Evolutionary conservation across 2,113 vertebrate species (phyloP).

Genomic region (Numida meleagris): DNA sequence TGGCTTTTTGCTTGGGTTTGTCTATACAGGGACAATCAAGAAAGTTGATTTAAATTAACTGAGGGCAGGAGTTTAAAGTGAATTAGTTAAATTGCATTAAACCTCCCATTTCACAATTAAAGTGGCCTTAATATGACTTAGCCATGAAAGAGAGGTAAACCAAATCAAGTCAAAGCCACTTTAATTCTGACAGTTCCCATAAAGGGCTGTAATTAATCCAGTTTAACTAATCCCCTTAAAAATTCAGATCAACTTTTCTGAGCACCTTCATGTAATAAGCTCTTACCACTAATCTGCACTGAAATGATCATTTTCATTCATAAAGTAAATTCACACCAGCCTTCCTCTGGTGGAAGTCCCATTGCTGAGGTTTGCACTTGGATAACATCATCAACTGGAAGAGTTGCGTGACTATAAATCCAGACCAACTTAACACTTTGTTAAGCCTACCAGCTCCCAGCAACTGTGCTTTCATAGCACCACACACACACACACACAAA

Average conservation of each 20-base stretch:
- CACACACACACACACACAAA: neutral
- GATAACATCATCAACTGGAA: neutral
- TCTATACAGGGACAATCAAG: neutral
- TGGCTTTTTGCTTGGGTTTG: neutral
- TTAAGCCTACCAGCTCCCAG: neutral
- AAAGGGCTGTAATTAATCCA: conserved; percentile 56
- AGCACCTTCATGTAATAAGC: neutral
- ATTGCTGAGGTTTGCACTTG: neutral
- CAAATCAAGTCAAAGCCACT: conserved; percentile 60
- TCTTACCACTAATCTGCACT: neutral
- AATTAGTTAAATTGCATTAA: conserved; percentile 56
- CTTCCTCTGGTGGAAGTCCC: neutral
- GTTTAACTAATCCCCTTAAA: conserved; percentile 57
- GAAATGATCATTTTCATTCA: neutral
- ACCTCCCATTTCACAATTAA: conserved; percentile 12
- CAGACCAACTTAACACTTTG: neutral
- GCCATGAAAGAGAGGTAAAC: conserved; percentile 49
- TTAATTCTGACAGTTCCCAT: conserved; percentile 37
- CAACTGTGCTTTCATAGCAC: neutral
- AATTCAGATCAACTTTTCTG: conserved; percentile 58
- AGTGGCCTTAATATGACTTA: conserved; percentile 48
- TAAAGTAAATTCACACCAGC: neutral
- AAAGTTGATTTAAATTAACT: conserved; percentile 59
- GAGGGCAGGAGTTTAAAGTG: conserved; percentile 44
- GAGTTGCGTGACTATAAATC: neutral